Evolutionary conservation across 2,113 vertebrate genomes (phyloP).

Genomic region (Dipodomys spectabilis): DNA sequence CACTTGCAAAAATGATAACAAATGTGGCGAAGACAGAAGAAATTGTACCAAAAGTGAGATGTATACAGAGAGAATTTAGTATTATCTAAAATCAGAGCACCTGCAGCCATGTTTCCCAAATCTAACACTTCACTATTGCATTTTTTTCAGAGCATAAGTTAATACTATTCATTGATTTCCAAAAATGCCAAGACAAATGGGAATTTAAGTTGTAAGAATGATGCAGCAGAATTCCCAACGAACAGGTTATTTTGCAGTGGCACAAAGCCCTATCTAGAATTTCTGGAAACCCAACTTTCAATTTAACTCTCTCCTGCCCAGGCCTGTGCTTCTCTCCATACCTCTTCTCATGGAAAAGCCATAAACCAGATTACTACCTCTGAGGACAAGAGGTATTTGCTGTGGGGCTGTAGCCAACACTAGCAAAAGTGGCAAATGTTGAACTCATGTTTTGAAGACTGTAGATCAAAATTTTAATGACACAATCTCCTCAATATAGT

Average conservation of each 20-base stretch:
- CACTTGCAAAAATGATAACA: neutral
- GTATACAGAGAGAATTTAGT: constrained; percentile 37
- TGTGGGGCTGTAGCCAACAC: neutral
- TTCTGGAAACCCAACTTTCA: constrained; percentile 55
- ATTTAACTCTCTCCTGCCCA: constrained; percentile 24
- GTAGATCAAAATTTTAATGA: neutral
- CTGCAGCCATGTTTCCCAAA: constrained; percentile 19
- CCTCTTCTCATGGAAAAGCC: neutral
- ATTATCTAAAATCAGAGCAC: neutral
- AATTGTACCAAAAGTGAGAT: neutral
- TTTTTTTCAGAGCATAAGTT: constrained; percentile 23
- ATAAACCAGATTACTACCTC: neutral
- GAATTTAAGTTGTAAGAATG: constrained; percentile 74
- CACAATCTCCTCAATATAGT: neutral
- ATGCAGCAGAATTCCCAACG: constrained; percentile 59
- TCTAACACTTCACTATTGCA: neutral
- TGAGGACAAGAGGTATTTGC: neutral
- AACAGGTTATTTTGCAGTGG: constrained; percentile 69
- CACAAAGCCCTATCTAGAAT: constrained; percentile 35
- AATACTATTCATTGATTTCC: constrained; percentile 63
- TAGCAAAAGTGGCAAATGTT: neutral
- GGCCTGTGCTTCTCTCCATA: constrained; percentile 3
- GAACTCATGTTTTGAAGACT: neutral
- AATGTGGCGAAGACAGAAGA: constrained; percentile 20
- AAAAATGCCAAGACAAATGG: constrained; percentile 71